Percentiles rank a stretch among this genome's conserved stretches.
Conservation (phyloP, 1,140 invertebrate genomes). For the Acromyrmex echinatior region DNA sequence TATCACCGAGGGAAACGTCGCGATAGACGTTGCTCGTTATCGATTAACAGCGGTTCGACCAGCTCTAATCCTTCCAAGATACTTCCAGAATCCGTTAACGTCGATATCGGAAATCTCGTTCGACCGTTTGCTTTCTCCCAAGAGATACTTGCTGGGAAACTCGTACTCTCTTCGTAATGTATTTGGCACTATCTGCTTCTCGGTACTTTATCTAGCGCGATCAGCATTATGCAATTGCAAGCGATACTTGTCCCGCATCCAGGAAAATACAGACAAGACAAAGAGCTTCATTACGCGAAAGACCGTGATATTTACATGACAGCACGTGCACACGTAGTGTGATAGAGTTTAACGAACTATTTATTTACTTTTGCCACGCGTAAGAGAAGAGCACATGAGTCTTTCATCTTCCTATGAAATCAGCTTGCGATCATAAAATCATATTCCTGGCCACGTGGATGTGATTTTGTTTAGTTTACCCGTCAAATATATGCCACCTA, state of each 20-base stretch:
- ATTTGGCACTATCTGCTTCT: not conserved
- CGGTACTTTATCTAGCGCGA: constrained; percentile 27
- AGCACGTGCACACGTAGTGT: not conserved
- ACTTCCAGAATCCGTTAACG: constrained; percentile 71
- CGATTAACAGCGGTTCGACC: constrained; percentile 74
- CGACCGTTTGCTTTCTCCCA: constrained; percentile 12
- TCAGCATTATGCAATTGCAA: constrained; percentile 21
- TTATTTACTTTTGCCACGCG: constrained; percentile 58
- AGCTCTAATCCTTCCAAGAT: constrained; percentile 70
- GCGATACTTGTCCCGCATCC: not conserved
- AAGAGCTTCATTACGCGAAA: constrained; percentile 23
- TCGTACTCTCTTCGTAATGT: not conserved
- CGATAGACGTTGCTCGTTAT: constrained; percentile 74
- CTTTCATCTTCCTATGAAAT: constrained; percentile 52
- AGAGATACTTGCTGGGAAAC: constrained; percentile 11
- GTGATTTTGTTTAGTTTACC: constrained; percentile 79
- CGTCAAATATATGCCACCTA: constrained; percentile 66
- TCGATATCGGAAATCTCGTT: constrained; percentile 69
- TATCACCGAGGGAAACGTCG: constrained; percentile 74
- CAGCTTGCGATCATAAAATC: constrained; percentile 76
- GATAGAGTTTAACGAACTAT: constrained; percentile 40
- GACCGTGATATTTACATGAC: constrained; percentile 30
- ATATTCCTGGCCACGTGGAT: constrained; percentile 73
- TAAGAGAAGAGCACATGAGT: constrained; percentile 23
- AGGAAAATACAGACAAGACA: not conserved